These are phyloP conservation scores for Benthochromis sp. DNA, from an alignment of 2,113 vertebrate species.

Conservation along the genomic window DNA sequence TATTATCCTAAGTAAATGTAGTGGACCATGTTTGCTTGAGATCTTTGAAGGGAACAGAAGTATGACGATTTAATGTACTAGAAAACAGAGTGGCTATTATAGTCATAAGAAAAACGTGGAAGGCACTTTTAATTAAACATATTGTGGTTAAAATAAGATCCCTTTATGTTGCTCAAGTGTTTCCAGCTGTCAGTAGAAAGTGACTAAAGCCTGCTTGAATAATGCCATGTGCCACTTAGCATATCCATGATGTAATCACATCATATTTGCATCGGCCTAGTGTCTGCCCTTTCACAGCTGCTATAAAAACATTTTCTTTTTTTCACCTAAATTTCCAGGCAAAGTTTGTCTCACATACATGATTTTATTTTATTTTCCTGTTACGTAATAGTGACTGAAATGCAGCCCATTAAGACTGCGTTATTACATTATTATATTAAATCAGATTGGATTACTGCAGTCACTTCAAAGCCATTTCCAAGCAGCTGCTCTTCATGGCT, in stretches of 20 bases:
- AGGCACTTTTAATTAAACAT: background rate
- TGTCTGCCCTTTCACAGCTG: rapidly evolving
- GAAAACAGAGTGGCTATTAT: background rate
- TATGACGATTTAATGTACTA: background rate
- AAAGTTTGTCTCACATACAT: background rate
- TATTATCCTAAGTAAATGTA: background rate
- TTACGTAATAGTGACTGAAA: rapidly evolving
- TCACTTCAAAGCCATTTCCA: background rate
- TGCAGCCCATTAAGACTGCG: background rate
- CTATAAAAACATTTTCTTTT: background rate
- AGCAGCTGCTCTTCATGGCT: background rate
- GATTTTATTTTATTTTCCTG: background rate
- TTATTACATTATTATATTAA: background rate
- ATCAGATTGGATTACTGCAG: rapidly evolving
- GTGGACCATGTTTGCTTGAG: background rate
- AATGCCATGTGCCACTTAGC: background rate
- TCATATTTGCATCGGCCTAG: background rate
- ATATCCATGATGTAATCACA: background rate
- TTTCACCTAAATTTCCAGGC: background rate
- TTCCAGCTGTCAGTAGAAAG: background rate
- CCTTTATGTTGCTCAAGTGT: background rate
- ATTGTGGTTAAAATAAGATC: background rate
- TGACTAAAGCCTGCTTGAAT: background rate
- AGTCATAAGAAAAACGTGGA: background rate
- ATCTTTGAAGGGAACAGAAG: background rate